Evolutionary conservation across 2,888 invertebrate genomes (phyloP), one percentile per base, ranked within the genome.

Genomic region (Mesopsocus fuscifrons): DNA sequence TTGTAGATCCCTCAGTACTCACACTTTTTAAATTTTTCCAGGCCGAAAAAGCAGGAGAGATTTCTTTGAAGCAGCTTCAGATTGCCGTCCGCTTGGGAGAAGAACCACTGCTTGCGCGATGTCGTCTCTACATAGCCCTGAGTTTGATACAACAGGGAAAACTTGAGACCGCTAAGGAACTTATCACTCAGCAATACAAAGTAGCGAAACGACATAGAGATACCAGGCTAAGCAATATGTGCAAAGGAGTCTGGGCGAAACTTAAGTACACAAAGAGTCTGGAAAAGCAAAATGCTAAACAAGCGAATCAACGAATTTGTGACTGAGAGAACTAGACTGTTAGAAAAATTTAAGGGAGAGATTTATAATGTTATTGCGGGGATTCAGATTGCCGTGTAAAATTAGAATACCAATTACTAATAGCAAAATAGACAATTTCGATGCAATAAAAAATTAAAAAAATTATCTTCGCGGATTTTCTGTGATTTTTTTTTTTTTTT

Each of bases 31-130:
- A 46, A 46, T 44, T 40, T 33, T 47, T 49, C 15, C 59, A 85
- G 85, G 92, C 94, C 11, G 70, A 79, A 54, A 77, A 77, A 53
- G 95, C 95, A 22, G 89, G 87, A 0, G 74, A 75, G 56, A 91
- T 92, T 59, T 91, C 94, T 9, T 42, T 77, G 15, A 69, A 78
- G 47, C 95, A 97, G 58, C 69, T 92, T 48, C 69, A 69, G 54
- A 64, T 95, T 20, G 91, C 92, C 0, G 55, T 77, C 47, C 70
- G 77, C 54, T 65, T 91, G 32, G 84, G 82, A 1, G 91, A 95
- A 62, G 83, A 87, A 0, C 68, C 74, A 26, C 62, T 85, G 41
- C 75, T 80, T 31, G 74, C 83, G 1, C 70, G 91, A 44, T 94
- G 95, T 58, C 74, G 73, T 52, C 67, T 97, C 0, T 97, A 85